These are phyloP conservation scores for Chondrosia reniformis DNA, from an alignment of 37 sponge, comb jelly and placozoan genomes.

Conservation along the genomic window DNA sequence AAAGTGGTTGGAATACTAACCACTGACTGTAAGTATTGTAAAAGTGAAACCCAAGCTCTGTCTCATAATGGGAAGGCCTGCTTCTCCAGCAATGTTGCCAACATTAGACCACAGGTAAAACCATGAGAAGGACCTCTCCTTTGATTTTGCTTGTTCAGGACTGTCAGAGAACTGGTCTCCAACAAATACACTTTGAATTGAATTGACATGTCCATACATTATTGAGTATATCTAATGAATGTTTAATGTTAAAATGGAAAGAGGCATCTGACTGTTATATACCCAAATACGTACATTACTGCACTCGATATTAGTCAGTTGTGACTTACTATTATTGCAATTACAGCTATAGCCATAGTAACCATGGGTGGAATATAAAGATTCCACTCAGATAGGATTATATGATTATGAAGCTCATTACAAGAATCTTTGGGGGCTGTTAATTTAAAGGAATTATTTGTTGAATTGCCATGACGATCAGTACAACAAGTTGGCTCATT, in stretches of 20 bases:
- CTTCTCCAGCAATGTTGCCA: conserved; percentile 43
- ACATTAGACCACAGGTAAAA: conserved; percentile 62
- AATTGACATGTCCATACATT: conserved; percentile 51
- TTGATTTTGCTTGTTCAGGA: conserved; percentile 36
- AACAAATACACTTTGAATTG: conserved; percentile 76
- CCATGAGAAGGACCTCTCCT: conserved; percentile 62
- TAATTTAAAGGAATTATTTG: neutral
- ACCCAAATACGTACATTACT: neutral
- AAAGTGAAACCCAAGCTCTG: conserved; percentile 47
- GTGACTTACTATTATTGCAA: conserved; percentile 36
- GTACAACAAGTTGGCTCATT: conserved; percentile 34
- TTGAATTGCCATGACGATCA: neutral
- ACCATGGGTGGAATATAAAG: conserved; percentile 26
- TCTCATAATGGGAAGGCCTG: conserved; percentile 52
- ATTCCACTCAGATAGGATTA: neutral
- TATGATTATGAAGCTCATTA: conserved; percentile 13
- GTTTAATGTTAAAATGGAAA: neutral
- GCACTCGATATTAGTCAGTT: neutral
- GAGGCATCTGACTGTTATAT: neutral
- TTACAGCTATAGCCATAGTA: conserved; percentile 18
- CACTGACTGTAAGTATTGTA: conserved; percentile 20
- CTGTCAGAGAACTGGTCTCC: conserved; percentile 60
- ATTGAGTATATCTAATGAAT: conserved; percentile 47
- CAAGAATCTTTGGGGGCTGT: conserved; percentile 5
- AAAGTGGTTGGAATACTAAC: too few relatives aligned